phyloP scores from a whole-genome alignment of 2,113 vertebrate genomes.

The Cygnus atratus region DNA sequence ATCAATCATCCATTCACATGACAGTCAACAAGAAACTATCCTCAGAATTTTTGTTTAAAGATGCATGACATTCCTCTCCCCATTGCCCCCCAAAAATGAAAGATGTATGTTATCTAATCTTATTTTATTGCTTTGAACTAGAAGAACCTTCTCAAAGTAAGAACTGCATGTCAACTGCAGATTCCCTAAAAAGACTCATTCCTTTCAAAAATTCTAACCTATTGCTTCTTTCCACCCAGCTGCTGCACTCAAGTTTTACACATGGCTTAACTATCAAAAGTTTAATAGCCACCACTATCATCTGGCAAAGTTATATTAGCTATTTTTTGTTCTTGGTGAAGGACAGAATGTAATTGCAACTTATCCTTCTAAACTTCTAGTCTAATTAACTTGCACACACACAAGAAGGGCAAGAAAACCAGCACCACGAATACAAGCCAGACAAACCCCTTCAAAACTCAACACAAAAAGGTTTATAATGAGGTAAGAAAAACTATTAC shows the following conservation, averaged over 20 bases:
- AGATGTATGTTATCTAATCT: not conserved
- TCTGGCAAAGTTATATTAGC: not conserved
- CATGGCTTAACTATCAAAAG: not conserved
- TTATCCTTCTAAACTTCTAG: not conserved
- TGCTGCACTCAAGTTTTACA: not conserved
- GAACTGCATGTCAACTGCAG: not conserved
- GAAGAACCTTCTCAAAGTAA: not conserved
- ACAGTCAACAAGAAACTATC: not conserved
- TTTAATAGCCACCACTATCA: not conserved
- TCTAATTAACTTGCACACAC: not conserved
- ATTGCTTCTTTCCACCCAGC: not conserved
- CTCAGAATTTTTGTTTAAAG: not conserved
- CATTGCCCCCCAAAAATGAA: too few relatives aligned
- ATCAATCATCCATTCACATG: not conserved
- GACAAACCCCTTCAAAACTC: not conserved
- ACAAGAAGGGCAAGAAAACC: not conserved
- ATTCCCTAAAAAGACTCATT: not conserved
- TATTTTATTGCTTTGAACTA: not conserved
- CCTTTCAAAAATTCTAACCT: not conserved
- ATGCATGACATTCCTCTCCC: too few relatives aligned
- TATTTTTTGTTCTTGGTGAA: not conserved
- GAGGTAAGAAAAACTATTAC: slow-evolving; percentile 61
- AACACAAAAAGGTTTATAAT: not conserved
- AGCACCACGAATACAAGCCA: not conserved
- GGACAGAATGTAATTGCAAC: not conserved